These are phyloP conservation scores for Sminthopsis crassicaudata DNA, from an alignment of 2,113 vertebrate genomes.

Conservation along the genomic window DNA sequence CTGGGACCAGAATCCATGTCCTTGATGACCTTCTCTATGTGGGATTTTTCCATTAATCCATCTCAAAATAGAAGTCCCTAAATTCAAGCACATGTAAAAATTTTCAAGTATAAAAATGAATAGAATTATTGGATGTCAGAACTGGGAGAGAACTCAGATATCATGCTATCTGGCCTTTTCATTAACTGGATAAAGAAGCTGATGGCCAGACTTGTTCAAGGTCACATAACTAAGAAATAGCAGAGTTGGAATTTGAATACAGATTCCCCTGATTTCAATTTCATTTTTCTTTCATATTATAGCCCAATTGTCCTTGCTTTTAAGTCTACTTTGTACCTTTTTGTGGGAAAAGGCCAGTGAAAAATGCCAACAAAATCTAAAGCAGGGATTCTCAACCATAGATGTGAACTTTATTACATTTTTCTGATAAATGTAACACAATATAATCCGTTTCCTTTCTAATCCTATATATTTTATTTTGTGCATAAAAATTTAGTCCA, in stretches of 20 bases:
- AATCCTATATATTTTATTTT: neutral
- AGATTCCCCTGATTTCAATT: neutral
- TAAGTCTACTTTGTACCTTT: neutral
- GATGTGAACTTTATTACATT: neutral
- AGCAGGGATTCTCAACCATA: neutral
- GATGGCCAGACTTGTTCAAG: neutral
- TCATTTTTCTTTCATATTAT: neutral
- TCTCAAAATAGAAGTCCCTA: neutral
- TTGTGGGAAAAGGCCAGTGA: neutral
- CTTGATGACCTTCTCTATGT: neutral
- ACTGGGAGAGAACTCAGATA: neutral
- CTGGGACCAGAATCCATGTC: neutral
- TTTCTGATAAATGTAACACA: neutral
- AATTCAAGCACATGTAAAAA: conserved; percentile 12
- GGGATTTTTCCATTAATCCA: conserved; percentile 7
- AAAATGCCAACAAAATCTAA: neutral
- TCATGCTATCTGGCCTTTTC: neutral
- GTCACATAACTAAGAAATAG: neutral
- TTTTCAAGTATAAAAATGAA: neutral
- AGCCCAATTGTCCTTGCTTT: neutral
- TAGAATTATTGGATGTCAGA: neutral
- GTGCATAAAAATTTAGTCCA: neutral
- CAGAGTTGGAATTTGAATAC: neutral
- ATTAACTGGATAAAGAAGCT: neutral
- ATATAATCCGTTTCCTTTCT: neutral